Conservation (phyloP, 2,797 vertebrate genomes). For the Loris lydekkerianus region DNA sequence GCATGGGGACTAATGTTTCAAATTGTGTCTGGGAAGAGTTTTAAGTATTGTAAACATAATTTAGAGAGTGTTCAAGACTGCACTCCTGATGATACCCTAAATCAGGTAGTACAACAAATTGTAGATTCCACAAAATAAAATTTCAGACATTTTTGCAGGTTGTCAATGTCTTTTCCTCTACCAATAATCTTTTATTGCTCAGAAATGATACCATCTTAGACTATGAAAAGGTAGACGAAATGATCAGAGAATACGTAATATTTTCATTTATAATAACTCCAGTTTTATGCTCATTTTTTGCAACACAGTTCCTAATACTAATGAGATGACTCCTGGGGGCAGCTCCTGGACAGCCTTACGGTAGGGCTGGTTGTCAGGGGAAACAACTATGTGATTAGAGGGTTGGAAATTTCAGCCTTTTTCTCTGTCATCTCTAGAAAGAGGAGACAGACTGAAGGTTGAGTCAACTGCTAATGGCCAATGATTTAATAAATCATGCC, state of each 20-base stretch:
- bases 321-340: background rate
- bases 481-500: background rate
- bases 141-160: background rate
- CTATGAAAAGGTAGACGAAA: fast-evolving
- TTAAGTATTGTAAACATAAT: background rate
- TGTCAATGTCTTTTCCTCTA: background rate
- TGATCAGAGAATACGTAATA: background rate
- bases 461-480: background rate
- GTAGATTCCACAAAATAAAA: background rate
- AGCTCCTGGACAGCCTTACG: background rate
- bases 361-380: background rate
- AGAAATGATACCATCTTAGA: background rate
- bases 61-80: background rate
- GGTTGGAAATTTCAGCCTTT: background rate
- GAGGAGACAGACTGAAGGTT: background rate
- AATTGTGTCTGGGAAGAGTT: background rate
- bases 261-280: background rate
- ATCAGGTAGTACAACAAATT: background rate
- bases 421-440: background rate
- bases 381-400: background rate
- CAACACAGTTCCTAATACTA: background rate
- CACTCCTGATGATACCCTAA: background rate
- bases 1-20: background rate
- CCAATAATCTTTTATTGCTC: background rate
- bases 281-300: background rate